Percentiles rank a stretch among this genome's conserved stretches.
Evolutionary conservation across 2,797 vertebrate species (phyloP).

Genomic region (Momotus momota): DNA sequence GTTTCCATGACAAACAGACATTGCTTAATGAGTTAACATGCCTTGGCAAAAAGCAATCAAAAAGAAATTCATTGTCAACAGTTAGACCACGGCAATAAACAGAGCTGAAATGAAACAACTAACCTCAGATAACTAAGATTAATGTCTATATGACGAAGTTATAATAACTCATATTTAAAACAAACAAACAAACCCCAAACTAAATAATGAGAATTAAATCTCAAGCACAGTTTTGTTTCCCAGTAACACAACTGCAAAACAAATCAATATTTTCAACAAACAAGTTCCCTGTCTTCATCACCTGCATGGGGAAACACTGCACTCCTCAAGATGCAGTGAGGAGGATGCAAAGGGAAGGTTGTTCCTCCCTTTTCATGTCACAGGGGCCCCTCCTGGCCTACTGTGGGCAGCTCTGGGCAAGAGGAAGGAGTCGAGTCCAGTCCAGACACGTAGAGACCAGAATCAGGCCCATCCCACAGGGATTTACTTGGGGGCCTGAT

Average conservation of each 20-base stretch:
- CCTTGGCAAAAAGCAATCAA: constrained; percentile 38
- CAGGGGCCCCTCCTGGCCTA: not conserved
- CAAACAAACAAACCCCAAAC: constrained; percentile 27
- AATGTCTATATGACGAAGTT: constrained; percentile 19
- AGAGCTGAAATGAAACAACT: constrained; percentile 31
- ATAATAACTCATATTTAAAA: constrained; percentile 20
- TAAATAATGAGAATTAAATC: constrained; percentile 34
- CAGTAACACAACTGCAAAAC: constrained; percentile 53
- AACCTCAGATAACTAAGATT: constrained; percentile 50
- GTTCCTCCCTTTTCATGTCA: not conserved
- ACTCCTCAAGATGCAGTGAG: not conserved
- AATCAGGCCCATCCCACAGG: not conserved
- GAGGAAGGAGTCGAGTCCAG: not conserved
- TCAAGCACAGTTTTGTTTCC: constrained; percentile 35
- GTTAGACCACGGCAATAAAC: constrained; percentile 28
- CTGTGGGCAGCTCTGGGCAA: not conserved
- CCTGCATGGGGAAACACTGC: not conserved
- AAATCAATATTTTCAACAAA: constrained; percentile 58
- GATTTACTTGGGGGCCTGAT: not conserved
- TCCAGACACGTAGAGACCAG: not conserved
- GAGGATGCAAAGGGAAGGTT: not conserved
- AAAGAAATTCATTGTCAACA: constrained; percentile 35
- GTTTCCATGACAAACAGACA: constrained; percentile 42
- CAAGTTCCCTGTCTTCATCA: not conserved
- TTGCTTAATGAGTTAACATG: constrained; percentile 48